Conservation (phyloP, 2,113 vertebrate genomes). For the Willisornis vidua region DNA sequence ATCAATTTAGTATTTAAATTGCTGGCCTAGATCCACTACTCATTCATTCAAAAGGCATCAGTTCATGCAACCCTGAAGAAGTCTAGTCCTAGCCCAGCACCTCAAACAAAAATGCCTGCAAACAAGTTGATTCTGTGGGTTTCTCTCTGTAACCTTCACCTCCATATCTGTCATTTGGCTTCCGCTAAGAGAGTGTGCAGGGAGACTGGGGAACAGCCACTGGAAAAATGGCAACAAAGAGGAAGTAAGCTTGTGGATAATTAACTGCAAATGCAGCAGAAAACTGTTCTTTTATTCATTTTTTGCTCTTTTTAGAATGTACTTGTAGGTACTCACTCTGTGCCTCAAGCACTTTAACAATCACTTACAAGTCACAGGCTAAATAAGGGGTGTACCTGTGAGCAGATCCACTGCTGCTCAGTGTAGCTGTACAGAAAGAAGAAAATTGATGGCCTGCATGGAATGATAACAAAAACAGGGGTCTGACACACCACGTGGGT, state of each 20-base stretch:
- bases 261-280: not conserved
- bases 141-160: not conserved
- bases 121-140: not conserved
- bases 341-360: constrained; percentile 17
- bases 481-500: not conserved
- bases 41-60: not conserved
- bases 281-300: constrained; percentile 21
- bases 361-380: constrained; percentile 12
- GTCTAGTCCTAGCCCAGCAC: not conserved
- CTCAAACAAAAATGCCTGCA: not conserved
- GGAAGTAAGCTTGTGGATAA: not conserved
- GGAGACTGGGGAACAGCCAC: not conserved
- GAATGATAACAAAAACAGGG: not conserved
- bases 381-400: not conserved
- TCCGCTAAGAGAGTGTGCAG: not conserved
- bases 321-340: not conserved
- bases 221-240: not conserved
- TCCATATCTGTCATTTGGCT: not conserved
- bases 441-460: not conserved
- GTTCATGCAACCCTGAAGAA: not conserved
- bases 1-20: not conserved
- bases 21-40: not conserved
- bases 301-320: constrained; percentile 11
- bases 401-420: constrained; percentile 5
- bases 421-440: not conserved